These are phyloP conservation scores for Gasteruption jaculator DNA, from an alignment of 2,888 invertebrate species.

Conservation along the genomic window DNA sequence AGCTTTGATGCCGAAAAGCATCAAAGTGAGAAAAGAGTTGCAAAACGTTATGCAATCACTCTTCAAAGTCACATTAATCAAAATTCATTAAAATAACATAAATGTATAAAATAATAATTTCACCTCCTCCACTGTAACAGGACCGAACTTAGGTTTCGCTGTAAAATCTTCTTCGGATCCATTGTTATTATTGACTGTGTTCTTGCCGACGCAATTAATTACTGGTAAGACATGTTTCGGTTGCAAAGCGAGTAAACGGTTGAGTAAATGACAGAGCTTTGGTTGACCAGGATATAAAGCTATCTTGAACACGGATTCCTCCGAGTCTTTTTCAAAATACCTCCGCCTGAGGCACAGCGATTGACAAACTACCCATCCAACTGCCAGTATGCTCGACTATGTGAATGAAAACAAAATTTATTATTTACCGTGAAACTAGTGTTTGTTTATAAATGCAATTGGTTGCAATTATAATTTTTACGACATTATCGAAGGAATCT, in stretches of 20 bases:
- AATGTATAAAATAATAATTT: slow-evolving; percentile 32
- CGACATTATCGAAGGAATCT: too few relatives aligned
- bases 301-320: slow-evolving; percentile 27
- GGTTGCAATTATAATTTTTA: too few relatives aligned
- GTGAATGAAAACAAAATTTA: slow-evolving; percentile 32
- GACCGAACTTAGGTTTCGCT: slow-evolving; percentile 32
- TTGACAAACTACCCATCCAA: slow-evolving; percentile 64
- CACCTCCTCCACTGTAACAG: slow-evolving; percentile 45
- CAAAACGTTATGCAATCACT: background rate
- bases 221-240: slow-evolving; percentile 33
- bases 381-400: slow-evolving; percentile 60
- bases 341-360: slow-evolving; percentile 49
- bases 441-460: too few relatives aligned
- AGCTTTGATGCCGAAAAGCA: too few relatives aligned
- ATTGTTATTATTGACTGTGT: slow-evolving; percentile 4
- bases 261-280: slow-evolving; percentile 28
- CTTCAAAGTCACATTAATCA: background rate
- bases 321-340: slow-evolving; percentile 30
- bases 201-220: slow-evolving; percentile 30
- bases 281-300: too few relatives aligned
- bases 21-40: too few relatives aligned
- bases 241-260: slow-evolving; percentile 29
- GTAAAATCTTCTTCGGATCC: slow-evolving; percentile 17
- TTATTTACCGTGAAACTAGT: too few relatives aligned
- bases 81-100: slow-evolving; percentile 4